Conservation (phyloP, 2,113 vertebrate species). For the Herpetotheres cachinnans region DNA sequence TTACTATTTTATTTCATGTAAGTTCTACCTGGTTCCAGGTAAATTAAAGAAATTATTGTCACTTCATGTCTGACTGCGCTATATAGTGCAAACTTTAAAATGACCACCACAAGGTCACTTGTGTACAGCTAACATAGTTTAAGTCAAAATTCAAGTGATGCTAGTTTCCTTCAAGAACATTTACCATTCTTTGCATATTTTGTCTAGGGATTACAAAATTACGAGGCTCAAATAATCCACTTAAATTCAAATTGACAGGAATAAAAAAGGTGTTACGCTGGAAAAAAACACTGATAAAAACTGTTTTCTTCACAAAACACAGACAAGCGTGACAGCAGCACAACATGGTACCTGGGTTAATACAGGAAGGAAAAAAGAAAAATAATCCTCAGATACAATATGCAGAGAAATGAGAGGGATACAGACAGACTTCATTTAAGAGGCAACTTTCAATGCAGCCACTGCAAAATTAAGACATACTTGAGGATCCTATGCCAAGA, state of each 20-base stretch:
- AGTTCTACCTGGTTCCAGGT: not conserved
- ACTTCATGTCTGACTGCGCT: not conserved
- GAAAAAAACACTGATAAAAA: constrained; percentile 14
- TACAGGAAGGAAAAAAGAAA: not conserved
- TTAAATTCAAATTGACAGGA: constrained; percentile 3
- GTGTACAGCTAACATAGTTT: not conserved
- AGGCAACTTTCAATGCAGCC: not conserved
- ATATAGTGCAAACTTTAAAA: not conserved
- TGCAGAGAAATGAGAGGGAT: not conserved
- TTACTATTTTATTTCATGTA: not conserved
- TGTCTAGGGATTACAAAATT: constrained; percentile 16
- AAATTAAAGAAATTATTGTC: not conserved
- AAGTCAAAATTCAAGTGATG: not conserved
- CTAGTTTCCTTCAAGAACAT: not conserved
- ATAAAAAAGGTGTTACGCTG: not conserved
- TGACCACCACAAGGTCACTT: not conserved
- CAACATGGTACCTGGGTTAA: constrained; percentile 20
- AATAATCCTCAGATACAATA: not conserved
- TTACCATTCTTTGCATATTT: not conserved
- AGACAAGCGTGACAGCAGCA: constrained; percentile 3
- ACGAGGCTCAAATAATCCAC: not conserved
- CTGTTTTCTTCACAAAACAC: not conserved
- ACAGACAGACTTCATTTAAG: not conserved
- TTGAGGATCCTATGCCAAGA: constrained; percentile 10
- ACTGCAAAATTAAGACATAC: constrained; percentile 35